Conservation (phyloP, 2,797 vertebrate genomes). For the Propithecus perrieri region DNA sequence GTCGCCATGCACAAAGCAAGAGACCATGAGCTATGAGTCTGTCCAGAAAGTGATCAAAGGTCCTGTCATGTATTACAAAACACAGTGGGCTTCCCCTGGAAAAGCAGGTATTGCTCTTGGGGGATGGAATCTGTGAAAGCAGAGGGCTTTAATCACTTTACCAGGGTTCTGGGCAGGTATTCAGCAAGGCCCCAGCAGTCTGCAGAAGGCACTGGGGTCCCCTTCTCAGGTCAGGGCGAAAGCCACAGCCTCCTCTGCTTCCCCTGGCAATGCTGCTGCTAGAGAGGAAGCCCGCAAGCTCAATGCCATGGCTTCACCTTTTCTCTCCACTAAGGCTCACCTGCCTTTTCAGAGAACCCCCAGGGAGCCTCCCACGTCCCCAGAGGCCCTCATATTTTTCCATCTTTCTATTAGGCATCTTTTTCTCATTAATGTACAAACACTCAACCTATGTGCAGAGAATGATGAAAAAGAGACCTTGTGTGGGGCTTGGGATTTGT, state of each 20-base stretch:
- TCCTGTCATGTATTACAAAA: neutral
- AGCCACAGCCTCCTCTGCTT: neutral
- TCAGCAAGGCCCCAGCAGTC: neutral
- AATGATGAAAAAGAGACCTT: conserved; percentile 76
- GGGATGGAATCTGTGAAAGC: neutral
- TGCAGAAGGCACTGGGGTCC: neutral
- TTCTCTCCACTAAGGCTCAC: conserved; percentile 2
- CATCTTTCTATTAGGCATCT: conserved; percentile 70
- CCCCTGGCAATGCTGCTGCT: neutral
- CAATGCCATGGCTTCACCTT: neutral
- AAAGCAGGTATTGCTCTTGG: neutral
- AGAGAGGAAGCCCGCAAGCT: neutral
- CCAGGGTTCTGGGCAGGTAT: neutral
- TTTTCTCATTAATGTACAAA: conserved; percentile 77
- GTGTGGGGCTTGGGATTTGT: conserved; percentile 73
- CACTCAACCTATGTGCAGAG: conserved; percentile 66
- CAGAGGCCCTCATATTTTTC: conserved; percentile 55
- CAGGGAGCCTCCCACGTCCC: neutral
- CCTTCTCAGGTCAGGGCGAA: neutral
- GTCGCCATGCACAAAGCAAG: neutral
- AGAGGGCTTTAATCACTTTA: neutral
- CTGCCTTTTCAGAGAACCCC: conserved; percentile 47
- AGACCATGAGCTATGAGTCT: neutral
- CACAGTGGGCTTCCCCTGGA: neutral
- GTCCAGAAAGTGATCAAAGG: neutral